Percentiles rank a stretch among this genome's conserved stretches.
Evolutionary conservation across 2,113 vertebrate genomes (phyloP).

Genomic region (Podarcis muralis): DNA sequence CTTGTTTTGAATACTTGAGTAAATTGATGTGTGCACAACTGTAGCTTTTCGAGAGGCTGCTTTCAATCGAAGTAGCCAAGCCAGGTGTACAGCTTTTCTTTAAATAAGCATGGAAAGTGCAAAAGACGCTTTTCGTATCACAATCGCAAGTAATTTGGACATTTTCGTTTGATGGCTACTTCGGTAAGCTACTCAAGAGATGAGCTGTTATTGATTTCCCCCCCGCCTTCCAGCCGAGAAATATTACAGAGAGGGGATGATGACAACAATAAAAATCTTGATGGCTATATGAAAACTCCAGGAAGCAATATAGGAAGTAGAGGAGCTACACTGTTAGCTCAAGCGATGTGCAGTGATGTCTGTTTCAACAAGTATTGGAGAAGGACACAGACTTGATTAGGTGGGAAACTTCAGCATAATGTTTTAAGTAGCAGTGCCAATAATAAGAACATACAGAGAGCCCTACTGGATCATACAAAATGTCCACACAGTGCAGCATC

Average conservation of each 20-base stretch:
- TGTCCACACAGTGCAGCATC: no score
- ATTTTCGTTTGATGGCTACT: background rate
- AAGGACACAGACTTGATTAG: background rate
- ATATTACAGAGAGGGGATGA: background rate
- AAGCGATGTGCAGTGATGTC: background rate
- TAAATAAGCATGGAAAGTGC: background rate
- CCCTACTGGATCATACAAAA: background rate
- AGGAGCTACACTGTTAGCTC: background rate
- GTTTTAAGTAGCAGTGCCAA: background rate
- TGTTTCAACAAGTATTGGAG: background rate
- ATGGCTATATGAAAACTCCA: background rate
- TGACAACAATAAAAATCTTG: slow-evolving; percentile 11
- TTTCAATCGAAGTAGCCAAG: background rate
- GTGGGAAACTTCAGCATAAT: background rate
- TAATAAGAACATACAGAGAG: background rate
- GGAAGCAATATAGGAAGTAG: background rate
- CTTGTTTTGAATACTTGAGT: slow-evolving; percentile 41
- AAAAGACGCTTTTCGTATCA: background rate
- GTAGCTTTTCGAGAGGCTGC: background rate
- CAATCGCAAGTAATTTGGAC: background rate
- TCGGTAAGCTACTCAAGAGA: background rate
- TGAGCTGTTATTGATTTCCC: background rate
- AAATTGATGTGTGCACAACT: slow-evolving; percentile 17
- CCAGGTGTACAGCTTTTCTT: background rate
- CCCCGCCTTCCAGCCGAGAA: background rate